phyloP scores from a whole-genome alignment of 2,797 vertebrate genomes.

The Anniella stebbinsi region DNA sequence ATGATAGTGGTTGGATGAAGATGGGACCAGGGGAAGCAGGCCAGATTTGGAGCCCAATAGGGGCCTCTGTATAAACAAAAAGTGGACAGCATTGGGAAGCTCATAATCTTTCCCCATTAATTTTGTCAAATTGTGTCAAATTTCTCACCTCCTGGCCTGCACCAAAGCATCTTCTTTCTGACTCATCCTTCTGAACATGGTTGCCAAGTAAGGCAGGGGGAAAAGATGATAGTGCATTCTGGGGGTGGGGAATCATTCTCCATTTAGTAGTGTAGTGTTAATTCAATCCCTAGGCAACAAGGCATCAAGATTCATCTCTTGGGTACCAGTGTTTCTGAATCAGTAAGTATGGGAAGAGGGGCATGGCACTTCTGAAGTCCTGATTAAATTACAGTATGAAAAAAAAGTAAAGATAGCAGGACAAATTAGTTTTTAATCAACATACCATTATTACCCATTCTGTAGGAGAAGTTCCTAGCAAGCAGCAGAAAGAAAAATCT shows the following conservation, averaged over 20 bases:
- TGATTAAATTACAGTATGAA: conserved; percentile 3
- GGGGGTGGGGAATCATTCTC: too few species aligned
- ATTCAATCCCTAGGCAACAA: neutral
- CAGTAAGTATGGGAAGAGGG: neutral
- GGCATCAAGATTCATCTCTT: neutral
- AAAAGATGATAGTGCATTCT: neutral
- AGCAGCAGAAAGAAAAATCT: neutral
- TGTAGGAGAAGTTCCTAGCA: neutral
- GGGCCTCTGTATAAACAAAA: neutral
- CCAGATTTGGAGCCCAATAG: too few species aligned
- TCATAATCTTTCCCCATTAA: neutral
- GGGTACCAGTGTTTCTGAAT: neutral
- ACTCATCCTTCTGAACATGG: neutral
- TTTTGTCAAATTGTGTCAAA: neutral
- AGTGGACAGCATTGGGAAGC: neutral
- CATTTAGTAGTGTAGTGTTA: neutral
- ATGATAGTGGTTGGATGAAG: too few species aligned
- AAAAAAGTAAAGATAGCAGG: neutral
- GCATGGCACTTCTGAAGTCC: neutral
- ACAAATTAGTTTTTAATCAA: neutral
- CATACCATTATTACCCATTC: neutral
- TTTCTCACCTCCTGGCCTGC: neutral
- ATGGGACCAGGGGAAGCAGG: too few species aligned
- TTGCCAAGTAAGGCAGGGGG: neutral
- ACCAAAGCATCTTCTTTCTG: neutral